phyloP scores from a whole-genome alignment of 2,113 vertebrate genomes.

The Mobula birostris region DNA sequence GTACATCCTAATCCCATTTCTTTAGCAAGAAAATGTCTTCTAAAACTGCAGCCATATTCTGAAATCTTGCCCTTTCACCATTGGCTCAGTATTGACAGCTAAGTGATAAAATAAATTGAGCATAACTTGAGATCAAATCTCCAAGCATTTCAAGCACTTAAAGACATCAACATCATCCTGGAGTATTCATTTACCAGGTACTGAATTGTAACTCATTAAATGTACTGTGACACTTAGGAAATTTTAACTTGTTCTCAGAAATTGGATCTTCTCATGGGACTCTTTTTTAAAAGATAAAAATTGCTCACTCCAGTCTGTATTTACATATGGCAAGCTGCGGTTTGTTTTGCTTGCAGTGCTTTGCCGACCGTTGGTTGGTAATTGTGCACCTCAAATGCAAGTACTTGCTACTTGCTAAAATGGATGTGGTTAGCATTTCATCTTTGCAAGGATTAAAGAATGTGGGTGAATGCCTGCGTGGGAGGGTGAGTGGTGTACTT shows the following conservation, averaged over 20 bases:
- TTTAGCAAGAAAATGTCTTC: background rate
- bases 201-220: background rate
- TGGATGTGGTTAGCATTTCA: conserved; percentile 30
- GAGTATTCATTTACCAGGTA: background rate
- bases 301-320: background rate
- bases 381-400: background rate
- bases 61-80: background rate
- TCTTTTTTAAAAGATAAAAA: background rate
- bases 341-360: conserved; percentile 2
- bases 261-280: background rate
- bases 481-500: background rate
- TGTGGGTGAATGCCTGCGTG: conserved; percentile 3
- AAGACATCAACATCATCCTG: background rate
- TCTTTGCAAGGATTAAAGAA: background rate
- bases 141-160: background rate
- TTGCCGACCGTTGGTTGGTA: background rate
- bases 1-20: background rate
- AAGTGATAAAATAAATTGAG: background rate
- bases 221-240: background rate
- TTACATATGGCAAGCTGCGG: background rate
- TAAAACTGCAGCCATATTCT: background rate
- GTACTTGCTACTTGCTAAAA: background rate
- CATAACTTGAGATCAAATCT: background rate
- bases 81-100: background rate
- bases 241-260: background rate